Evolutionary conservation across 2,797 vertebrate genomes (phyloP).

Genomic region (Cirrhinus molitorella): DNA sequence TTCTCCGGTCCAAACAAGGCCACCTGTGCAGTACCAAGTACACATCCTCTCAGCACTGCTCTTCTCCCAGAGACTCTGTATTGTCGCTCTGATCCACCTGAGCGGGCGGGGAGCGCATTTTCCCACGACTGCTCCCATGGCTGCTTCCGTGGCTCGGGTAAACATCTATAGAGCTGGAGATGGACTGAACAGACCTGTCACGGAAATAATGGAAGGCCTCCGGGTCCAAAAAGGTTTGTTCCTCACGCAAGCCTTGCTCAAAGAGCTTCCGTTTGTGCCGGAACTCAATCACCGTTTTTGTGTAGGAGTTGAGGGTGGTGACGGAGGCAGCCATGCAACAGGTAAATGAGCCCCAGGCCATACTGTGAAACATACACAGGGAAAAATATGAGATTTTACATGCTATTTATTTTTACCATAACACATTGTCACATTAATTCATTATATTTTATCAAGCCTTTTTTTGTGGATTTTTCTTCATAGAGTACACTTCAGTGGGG

Average conservation of each 20-base stretch:
- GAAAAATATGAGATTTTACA: neutral
- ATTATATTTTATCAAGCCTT: too few species aligned
- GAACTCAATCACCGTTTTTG: constrained; percentile 97
- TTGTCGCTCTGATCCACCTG: constrained; percentile 76
- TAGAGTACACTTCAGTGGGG: too few species aligned
- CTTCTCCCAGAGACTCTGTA: constrained; percentile 80
- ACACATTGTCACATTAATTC: too few species aligned
- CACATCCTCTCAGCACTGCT: constrained; percentile 73
- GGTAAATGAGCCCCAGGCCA: constrained; percentile 97
- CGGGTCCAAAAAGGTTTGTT: constrained; percentile 90
- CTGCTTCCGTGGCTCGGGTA: constrained; percentile 68
- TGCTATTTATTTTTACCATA: too few species aligned
- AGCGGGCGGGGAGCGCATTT: constrained; percentile 68
- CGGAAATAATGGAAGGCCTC: constrained; percentile 92
- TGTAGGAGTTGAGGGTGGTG: constrained; percentile 98
- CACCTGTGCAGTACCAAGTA: neutral
- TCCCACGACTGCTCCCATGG: constrained; percentile 68
- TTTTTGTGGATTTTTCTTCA: too few species aligned
- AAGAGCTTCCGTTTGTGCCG: constrained; percentile 94
- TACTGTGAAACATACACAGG: constrained; percentile 73
- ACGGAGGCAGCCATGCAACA: constrained; percentile 98
- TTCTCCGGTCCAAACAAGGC: neutral
- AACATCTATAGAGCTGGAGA: constrained; percentile 77
- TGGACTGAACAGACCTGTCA: constrained; percentile 87
- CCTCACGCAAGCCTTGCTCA: constrained; percentile 92